Percentiles rank a stretch among this genome's conserved stretches.
Evolutionary conservation across 2,113 vertebrate genomes (phyloP).

Genomic region (Morone chrysops): DNA sequence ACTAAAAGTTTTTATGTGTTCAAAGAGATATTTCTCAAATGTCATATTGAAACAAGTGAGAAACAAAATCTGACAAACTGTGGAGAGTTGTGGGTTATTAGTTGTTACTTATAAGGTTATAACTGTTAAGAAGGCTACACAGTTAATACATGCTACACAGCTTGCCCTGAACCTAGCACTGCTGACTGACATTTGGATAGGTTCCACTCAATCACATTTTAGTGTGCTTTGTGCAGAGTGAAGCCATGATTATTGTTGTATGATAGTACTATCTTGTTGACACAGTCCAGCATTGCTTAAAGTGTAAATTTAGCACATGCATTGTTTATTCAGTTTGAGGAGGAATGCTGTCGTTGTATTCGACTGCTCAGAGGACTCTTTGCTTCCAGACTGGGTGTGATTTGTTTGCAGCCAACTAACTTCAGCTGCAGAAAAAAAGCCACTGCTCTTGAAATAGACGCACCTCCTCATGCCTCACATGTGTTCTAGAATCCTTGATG

Average conservation of each 20-base stretch:
- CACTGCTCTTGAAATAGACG: constrained; percentile 4
- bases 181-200: background rate
- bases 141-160: too few relatives aligned
- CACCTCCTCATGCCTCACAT: constrained; percentile 57
- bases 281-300: background rate
- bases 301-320: background rate
- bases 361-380: background rate
- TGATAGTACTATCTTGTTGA: too few relatives aligned
- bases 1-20: too few relatives aligned
- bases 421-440: background rate
- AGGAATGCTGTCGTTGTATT: background rate
- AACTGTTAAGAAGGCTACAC: too few relatives aligned
- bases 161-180: too few relatives aligned
- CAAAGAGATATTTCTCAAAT: too few relatives aligned
- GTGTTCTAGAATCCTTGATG: constrained; percentile 52
- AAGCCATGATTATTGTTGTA: background rate
- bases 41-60: too few relatives aligned
- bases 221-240: background rate
- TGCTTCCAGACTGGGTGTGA: constrained; percentile 26
- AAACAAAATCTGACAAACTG: too few relatives aligned
- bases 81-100: too few relatives aligned
- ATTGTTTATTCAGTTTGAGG: background rate
- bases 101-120: too few relatives aligned
- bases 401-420: background rate
- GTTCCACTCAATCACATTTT: background rate